Evolutionary conservation across 2,113 vertebrate genomes (phyloP).

Genomic region (Penelope pileata): DNA sequence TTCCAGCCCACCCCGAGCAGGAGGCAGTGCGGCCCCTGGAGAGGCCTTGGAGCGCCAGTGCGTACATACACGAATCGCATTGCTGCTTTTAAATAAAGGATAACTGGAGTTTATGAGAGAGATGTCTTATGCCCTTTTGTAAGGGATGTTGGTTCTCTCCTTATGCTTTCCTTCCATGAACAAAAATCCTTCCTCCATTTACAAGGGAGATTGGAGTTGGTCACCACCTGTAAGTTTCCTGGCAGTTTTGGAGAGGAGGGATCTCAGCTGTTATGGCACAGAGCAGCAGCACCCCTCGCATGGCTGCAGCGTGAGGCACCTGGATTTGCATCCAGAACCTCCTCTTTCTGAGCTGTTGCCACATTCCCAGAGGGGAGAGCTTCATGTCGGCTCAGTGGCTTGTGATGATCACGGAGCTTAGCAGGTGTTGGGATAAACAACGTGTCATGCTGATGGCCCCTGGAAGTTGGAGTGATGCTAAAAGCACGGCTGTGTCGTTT

Average conservation of each 20-base stretch:
- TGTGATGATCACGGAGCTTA: background rate
- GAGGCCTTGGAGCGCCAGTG: too few relatives aligned
- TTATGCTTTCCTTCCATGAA: fast-evolving
- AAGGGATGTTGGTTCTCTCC: background rate
- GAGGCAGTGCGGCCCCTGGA: too few relatives aligned
- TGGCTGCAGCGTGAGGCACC: background rate
- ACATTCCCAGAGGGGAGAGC: fast-evolving
- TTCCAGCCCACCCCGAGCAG: too few relatives aligned
- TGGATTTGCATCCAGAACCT: background rate
- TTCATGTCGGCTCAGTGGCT: background rate
- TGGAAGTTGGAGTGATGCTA: background rate
- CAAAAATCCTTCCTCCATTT: fast-evolving
- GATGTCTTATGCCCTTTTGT: fast-evolving
- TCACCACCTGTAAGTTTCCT: background rate
- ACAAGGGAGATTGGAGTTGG: fast-evolving
- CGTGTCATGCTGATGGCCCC: background rate
- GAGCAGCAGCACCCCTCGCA: fast-evolving
- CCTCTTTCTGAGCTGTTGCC: fast-evolving
- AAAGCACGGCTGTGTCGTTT: background rate
- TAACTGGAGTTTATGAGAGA: background rate
- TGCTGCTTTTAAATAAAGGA: background rate
- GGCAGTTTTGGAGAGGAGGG: background rate
- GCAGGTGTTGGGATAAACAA: background rate
- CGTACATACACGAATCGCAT: background rate
- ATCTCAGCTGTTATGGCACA: background rate